These are phyloP conservation scores for Acanthococcus lagerstroemiae DNA, from an alignment of 2,888 invertebrate genomes.

Conservation along the genomic window DNA sequence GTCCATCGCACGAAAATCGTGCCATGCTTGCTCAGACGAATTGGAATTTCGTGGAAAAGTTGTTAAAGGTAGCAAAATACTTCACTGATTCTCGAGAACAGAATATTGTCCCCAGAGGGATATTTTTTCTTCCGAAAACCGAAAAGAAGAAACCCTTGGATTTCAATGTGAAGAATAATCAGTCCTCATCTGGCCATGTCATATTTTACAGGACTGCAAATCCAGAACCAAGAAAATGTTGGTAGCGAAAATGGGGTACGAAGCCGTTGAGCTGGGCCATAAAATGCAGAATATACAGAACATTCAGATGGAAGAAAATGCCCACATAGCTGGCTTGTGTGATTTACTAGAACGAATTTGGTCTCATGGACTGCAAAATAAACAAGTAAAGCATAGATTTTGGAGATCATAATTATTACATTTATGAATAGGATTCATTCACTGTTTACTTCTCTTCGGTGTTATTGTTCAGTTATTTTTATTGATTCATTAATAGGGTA, in stretches of 20 bases:
- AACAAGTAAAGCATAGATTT: too few relatives aligned
- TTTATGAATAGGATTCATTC: background rate
- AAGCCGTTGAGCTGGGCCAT: slow-evolving; percentile 88
- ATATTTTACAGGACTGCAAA: slow-evolving; percentile 78
- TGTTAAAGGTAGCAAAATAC: slow-evolving; percentile 65
- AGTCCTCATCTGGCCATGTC: too few relatives aligned
- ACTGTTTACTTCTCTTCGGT: background rate
- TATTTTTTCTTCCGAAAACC: too few relatives aligned
- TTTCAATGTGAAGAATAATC: too few relatives aligned
- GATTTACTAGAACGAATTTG: slow-evolving; percentile 94
- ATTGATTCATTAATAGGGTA: slow-evolving; percentile 50
- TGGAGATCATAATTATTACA: too few relatives aligned
- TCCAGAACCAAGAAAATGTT: slow-evolving; percentile 95
- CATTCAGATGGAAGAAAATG: slow-evolving; percentile 78
- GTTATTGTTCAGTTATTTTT: background rate
- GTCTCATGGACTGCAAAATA: slow-evolving; percentile 92
- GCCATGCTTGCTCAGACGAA: slow-evolving; percentile 92
- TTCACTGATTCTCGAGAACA: background rate
- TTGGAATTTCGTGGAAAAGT: slow-evolving; percentile 94
- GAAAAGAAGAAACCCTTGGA: too few relatives aligned
- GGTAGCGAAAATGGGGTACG: slow-evolving; percentile 96
- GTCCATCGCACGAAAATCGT: slow-evolving; percentile 49
- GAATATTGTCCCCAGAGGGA: background rate
- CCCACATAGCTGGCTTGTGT: slow-evolving; percentile 93
- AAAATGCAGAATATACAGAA: slow-evolving; percentile 42